Conservation (phyloP, 1,140 invertebrate species). For the Metaphire vulgaris region DNA sequence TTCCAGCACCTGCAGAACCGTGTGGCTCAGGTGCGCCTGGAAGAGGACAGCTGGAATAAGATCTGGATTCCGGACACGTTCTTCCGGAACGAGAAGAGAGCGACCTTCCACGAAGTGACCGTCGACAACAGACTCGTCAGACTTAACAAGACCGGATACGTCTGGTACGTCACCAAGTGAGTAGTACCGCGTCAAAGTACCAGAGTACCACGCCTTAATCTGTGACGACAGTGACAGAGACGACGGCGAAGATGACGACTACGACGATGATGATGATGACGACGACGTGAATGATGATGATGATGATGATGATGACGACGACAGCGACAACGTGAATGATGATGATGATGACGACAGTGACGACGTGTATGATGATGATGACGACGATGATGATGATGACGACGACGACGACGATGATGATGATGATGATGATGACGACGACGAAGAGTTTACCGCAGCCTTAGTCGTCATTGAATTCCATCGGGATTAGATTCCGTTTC, state of each 20-base stretch:
- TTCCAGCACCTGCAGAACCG: constrained; percentile 15
- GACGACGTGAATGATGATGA: no score
- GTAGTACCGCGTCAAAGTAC: not conserved
- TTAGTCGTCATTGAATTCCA: no score
- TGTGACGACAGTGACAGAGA: no score
- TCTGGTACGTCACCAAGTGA: constrained; percentile 28
- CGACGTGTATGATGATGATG: constrained; percentile 30
- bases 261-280: no score
- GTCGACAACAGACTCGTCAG: constrained; percentile 52
- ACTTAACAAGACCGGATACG: not conserved
- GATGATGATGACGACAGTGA: no score
- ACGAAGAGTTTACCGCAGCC: no score
- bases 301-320: no score
- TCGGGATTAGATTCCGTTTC: no score
- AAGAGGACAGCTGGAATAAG: constrained; percentile 9
- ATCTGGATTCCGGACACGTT: constrained; percentile 53
- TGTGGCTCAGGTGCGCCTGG: constrained; percentile 1
- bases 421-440: constrained; percentile 60
- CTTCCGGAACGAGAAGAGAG: constrained; percentile 53
- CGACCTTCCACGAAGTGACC: constrained; percentile 51
- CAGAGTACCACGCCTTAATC: no score
- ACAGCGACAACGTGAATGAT: no score
- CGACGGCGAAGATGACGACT: no score
- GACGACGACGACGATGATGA: not conserved
- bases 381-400: constrained; percentile 35